Evolutionary conservation across 2,797 vertebrate species (phyloP).

Genomic region (Myotis myotis): DNA sequence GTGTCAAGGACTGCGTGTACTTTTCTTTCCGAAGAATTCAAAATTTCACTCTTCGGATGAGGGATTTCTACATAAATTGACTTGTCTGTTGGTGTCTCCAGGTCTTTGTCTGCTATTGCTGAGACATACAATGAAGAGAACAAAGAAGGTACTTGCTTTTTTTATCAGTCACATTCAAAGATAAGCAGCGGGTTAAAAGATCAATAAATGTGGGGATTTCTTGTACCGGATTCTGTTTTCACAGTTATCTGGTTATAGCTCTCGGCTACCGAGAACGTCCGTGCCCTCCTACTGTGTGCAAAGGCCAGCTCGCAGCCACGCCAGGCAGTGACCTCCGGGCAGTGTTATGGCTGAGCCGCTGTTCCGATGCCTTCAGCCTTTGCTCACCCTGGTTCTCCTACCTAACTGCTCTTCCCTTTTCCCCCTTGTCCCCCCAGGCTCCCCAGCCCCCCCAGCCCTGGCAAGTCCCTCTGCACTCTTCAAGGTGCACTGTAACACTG

Average conservation of each 20-base stretch:
- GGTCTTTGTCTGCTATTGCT: slow-evolving; percentile 82
- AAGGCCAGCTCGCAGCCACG: neutral
- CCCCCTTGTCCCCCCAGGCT: accelerated
- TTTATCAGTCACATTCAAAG: neutral
- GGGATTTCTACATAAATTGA: neutral
- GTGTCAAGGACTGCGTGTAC: neutral
- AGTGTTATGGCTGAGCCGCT: neutral
- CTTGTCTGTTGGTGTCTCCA: slow-evolving; percentile 64
- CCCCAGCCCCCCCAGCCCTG: neutral
- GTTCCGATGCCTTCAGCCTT: neutral
- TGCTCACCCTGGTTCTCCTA: neutral
- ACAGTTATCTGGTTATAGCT: neutral
- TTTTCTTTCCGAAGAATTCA: slow-evolving; percentile 26
- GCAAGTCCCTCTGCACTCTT: neutral
- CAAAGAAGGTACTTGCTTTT: slow-evolving; percentile 81
- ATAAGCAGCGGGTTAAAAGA: neutral
- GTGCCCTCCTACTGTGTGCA: neutral
- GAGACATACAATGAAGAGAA: slow-evolving; percentile 78
- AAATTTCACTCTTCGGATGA: neutral
- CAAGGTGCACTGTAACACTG: neutral
- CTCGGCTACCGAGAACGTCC: neutral
- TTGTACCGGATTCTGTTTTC: neutral
- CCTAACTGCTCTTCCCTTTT: neutral
- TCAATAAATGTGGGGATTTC: neutral
- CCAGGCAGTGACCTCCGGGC: accelerated